Percentiles rank a stretch among this genome's conserved stretches.
These are phyloP conservation scores for Ammodytes dubius DNA, from an alignment of 2,113 vertebrate species.

Conservation along the genomic window DNA sequence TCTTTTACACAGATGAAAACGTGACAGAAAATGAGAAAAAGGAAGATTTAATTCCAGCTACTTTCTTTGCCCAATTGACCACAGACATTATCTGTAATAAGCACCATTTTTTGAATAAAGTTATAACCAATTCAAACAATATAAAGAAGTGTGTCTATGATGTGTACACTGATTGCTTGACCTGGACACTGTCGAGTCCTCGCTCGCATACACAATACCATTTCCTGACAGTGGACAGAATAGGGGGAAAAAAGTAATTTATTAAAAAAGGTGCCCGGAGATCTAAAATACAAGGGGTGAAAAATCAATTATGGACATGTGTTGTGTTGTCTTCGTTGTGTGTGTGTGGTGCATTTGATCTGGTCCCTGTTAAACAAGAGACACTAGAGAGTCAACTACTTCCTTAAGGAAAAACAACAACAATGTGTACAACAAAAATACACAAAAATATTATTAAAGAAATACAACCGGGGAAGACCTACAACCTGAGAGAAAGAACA, in stretches of 20 bases:
- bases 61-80: conserved; percentile 5
- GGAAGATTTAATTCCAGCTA: conserved; percentile 17
- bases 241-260: conserved; percentile 51
- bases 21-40: conserved; percentile 19
- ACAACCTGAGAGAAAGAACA: conserved; percentile 60
- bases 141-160: conserved; percentile 27
- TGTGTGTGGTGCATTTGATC: conserved; percentile 53
- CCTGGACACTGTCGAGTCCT: conserved; percentile 43
- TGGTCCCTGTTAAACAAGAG: conserved; percentile 73
- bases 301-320: conserved; percentile 57
- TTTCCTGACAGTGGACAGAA: conserved; percentile 72
- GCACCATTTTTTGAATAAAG: conserved; percentile 9
- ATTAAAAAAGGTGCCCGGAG: conserved; percentile 47
- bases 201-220: conserved; percentile 44
- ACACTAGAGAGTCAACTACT: conserved; percentile 60
- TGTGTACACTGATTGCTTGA: conserved; percentile 15
- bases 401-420: conserved; percentile 44
- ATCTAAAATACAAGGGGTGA: conserved; percentile 73
- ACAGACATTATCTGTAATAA: conserved; percentile 15
- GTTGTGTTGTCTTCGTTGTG: conserved; percentile 43
- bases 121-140: conserved; percentile 4
- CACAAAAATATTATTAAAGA: not conserved
- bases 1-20: conserved; percentile 14
- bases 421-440: conserved; percentile 21
- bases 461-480: conserved; percentile 41